A percentile compares a stretch with the other conserved stretches of the same genome.
These are phyloP conservation scores for Phrynocephalus vlangalii DNA, from an alignment of 2,797 vertebrate genomes.

Conservation along the genomic window DNA sequence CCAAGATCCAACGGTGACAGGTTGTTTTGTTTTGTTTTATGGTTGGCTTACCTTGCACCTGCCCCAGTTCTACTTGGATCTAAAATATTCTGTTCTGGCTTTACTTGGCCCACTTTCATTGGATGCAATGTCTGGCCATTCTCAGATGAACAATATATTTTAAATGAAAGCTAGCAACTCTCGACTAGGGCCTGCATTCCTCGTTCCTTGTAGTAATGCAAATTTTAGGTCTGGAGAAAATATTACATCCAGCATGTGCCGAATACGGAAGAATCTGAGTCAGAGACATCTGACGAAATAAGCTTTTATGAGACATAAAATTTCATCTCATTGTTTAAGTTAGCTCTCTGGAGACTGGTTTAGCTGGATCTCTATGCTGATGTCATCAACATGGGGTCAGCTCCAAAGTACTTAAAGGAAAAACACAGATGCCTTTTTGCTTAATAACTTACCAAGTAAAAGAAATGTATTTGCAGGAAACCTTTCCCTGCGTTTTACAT, in stretches of 20 bases:
- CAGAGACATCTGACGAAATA: constrained; percentile 6
- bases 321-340: constrained; percentile 11
- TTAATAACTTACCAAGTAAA: constrained; percentile 52
- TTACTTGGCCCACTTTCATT: not conserved
- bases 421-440: constrained; percentile 69
- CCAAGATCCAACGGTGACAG: not conserved
- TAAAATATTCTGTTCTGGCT: not conserved
- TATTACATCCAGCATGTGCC: constrained; percentile 5
- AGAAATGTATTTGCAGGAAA: constrained; percentile 14
- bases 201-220: not conserved
- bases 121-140: not conserved
- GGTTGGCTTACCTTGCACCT: not conserved
- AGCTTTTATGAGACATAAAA: constrained; percentile 23
- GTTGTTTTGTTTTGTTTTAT: not conserved
- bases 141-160: not conserved
- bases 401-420: constrained; percentile 47
- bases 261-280: constrained; percentile 7
- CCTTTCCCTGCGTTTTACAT: constrained; percentile 59
- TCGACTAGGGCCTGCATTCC: not conserved
- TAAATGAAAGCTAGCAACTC: not conserved
- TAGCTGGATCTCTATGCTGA: constrained; percentile 37
- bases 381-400: constrained; percentile 53
- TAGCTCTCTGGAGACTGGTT: constrained; percentile 47
- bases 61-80: not conserved
- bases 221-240: constrained; percentile 14